A percentile compares a stretch with the other conserved stretches of the same genome.
Conservation (phyloP, 2,888 invertebrate species). For the Troilus luridus region DNA sequence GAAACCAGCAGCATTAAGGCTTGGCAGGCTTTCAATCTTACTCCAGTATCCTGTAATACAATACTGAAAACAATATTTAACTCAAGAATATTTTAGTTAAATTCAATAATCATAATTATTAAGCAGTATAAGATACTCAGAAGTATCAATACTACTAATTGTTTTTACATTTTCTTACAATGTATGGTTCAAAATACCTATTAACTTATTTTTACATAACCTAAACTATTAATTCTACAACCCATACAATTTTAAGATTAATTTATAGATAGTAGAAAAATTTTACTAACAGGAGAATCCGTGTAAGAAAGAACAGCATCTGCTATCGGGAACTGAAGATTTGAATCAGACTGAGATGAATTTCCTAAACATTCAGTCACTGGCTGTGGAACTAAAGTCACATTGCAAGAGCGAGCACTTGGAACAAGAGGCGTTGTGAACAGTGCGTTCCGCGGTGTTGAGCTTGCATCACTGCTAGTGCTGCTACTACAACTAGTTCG, state of each 20-base stretch:
- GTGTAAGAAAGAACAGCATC: slow-evolving; percentile 77
- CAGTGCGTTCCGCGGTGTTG: slow-evolving; percentile 39
- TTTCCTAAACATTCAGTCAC: background rate
- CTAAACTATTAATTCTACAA: background rate
- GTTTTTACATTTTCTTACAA: no score
- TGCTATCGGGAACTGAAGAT: slow-evolving; percentile 72
- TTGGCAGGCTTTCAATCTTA: slow-evolving; percentile 78
- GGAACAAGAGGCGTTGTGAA: slow-evolving; percentile 57
- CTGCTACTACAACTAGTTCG: slow-evolving; percentile 53
- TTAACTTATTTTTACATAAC: background rate
- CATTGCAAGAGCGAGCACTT: slow-evolving; percentile 52
- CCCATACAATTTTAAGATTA: background rate
- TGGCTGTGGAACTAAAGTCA: slow-evolving; percentile 43
- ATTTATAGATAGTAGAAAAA: background rate
- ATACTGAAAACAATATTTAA: slow-evolving; percentile 56
- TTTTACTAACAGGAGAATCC: slow-evolving; percentile 75
- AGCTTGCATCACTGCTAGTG: slow-evolving; percentile 25
- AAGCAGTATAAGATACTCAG: background rate
- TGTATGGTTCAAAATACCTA: no score
- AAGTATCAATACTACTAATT: slow-evolving; percentile 43
- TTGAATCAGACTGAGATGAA: slow-evolving; percentile 39
- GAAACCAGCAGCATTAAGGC: slow-evolving; percentile 78
- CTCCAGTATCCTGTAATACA: slow-evolving; percentile 75
- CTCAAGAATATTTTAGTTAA: slow-evolving; percentile 15
- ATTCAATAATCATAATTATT: background rate